These are phyloP conservation scores for Sparidentex hasta DNA, from an alignment of 2,797 vertebrate species.

Conservation along the genomic window DNA sequence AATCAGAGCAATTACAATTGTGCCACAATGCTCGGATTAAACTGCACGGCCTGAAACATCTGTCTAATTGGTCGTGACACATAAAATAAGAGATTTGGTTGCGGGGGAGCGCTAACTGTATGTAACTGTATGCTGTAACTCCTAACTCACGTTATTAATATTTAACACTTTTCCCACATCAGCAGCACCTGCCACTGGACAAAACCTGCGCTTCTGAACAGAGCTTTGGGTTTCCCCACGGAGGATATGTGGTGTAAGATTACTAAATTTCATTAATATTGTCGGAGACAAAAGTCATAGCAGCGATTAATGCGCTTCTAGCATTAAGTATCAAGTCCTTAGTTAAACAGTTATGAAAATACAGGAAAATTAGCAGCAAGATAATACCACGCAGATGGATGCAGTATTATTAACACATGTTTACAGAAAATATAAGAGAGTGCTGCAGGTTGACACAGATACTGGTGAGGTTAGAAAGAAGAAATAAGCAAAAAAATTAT, in stretches of 20 bases:
- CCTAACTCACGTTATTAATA: conserved; percentile 82
- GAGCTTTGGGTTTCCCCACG: conserved; percentile 76
- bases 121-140: conserved; percentile 81
- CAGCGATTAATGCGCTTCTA: conserved; percentile 79
- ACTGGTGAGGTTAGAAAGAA: conserved; percentile 18
- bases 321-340: conserved; percentile 79
- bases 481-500: conserved; percentile 39
- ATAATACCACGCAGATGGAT: conserved; percentile 53
- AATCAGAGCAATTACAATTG: conserved; percentile 18
- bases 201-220: conserved; percentile 73
- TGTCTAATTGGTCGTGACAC: conserved; percentile 81
- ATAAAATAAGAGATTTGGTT: conserved; percentile 81
- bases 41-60: conserved; percentile 61
- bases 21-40: conserved; percentile 21
- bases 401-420: conserved; percentile 40
- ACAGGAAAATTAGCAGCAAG: conserved; percentile 78
- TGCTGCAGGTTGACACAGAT: conserved; percentile 11
- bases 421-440: conserved; percentile 39
- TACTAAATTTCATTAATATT: conserved; percentile 86
- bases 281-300: conserved; percentile 80
- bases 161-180: conserved; percentile 84
- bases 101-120: conserved; percentile 69
- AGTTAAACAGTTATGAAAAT: conserved; percentile 77
- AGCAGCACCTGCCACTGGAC: conserved; percentile 84
- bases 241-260: conserved; percentile 79